phyloP scores from a whole-genome alignment of 1,140 invertebrate species.

The Colletes latitarsis region DNA sequence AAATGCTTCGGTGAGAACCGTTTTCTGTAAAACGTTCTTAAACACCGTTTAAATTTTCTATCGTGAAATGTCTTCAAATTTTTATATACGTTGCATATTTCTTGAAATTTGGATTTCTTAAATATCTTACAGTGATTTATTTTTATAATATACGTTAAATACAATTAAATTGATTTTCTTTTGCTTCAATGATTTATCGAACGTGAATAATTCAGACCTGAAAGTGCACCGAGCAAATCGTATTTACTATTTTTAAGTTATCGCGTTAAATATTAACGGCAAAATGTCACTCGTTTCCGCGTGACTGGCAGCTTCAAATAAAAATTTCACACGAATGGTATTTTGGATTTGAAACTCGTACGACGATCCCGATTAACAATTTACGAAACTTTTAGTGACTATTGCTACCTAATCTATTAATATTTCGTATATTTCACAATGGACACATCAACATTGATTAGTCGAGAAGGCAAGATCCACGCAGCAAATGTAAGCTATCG shows the following conservation, averaged over 20 bases:
- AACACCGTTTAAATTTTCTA: no score
- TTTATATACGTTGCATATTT: no score
- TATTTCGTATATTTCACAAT: not conserved
- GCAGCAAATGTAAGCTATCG: no score
- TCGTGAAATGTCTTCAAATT: no score
- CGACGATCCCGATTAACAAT: constrained; percentile 20
- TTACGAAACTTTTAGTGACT: not conserved
- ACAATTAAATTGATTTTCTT: no score
- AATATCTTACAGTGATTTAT: no score
- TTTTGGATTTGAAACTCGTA: constrained; percentile 1
- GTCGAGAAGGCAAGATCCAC: no score
- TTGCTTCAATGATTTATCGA: no score
- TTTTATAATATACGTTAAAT: no score
- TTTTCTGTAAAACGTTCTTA: no score
- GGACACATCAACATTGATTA: constrained; percentile 20
- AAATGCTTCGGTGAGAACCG: no score
- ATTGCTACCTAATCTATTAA: not conserved
- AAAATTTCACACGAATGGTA: not conserved
- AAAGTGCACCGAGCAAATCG: not conserved
- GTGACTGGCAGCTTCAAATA: not conserved
- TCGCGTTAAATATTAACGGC: not conserved
- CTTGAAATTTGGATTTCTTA: no score
- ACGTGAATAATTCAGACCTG: not conserved
- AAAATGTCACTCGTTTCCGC: not conserved
- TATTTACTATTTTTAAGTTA: not conserved